Evolutionary conservation across 2,797 vertebrate genomes (phyloP), one percentile per base, ranked within the genome.

Genomic region (Cyclura pinguis): DNA sequence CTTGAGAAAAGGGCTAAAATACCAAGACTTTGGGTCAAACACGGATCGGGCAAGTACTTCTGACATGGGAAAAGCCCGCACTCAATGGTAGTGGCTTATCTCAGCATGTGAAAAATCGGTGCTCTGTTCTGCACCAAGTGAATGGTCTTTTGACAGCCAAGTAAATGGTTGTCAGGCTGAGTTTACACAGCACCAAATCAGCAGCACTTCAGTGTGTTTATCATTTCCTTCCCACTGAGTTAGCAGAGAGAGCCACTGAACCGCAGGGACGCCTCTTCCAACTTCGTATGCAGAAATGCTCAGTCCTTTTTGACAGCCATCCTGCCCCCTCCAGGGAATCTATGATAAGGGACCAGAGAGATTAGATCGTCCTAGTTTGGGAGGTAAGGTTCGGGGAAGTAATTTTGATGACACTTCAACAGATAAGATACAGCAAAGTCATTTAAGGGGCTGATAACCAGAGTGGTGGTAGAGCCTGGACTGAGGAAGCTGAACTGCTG

Each of bases 151-250:
- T 96, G 95, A 96, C 95, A 96, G 96, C 91, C 95, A 95, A 96
- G 96, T 96, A 97, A 96, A 97, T 95, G 91, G 93, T 59, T 94
- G 95, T 93, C 62, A 84, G 85, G 89, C 92, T 91, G 95, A 96
- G 96, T 96, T 97, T 96, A 97, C 94, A 94, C 93, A 95, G 95
- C 84, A 83, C 95, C 80, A 91, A 91, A 90, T 90, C 86, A 95
- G 94, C 93, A 94, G 91, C 88, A 80, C 91, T 96, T 96, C 85
- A 81, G 87, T 91, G 92, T 96, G 94, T 96, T 96, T 96, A 95
- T 96, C 94, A 93, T 96, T 95, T 92, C 95, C 93, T 93, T 95
- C 94, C 90, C 95, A 62, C 91, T 73, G 91, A 93, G 90, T 88
- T 77, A 91, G 95, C 86, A 92, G 93, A 95, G 93, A 94, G 92